A percentile compares a stretch with the other conserved stretches of the same genome.
Conservation (phyloP, 1,140 invertebrate genomes). For the Meloidogyne chitwoodi region DNA sequence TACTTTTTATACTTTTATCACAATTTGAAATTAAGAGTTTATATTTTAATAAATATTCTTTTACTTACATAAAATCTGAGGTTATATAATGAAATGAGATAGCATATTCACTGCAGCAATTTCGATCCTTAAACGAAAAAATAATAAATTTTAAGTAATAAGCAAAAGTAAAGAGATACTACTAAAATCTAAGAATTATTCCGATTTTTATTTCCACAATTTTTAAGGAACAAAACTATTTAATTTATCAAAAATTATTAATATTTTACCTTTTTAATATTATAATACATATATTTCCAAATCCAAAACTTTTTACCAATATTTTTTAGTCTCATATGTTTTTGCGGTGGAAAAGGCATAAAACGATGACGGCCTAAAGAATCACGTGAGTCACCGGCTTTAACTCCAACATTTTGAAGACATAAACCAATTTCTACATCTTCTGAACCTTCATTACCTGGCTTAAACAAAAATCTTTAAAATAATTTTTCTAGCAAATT, state of each 20-base stretch:
- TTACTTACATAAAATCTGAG: constrained; percentile 67
- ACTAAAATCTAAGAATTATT: too few species aligned
- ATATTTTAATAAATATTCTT: too few species aligned
- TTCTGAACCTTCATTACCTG: constrained; percentile 75
- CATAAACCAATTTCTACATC: constrained; percentile 91
- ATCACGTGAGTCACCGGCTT: constrained; percentile 80
- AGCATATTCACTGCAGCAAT: constrained; percentile 90
- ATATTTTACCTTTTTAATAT: constrained; percentile 71
- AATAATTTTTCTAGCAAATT: too few species aligned
- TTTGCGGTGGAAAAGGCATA: constrained; percentile 85
- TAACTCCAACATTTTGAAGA: constrained; percentile 77
- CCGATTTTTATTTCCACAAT: too few species aligned
- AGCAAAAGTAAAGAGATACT: too few species aligned
- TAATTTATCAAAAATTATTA: too few species aligned
- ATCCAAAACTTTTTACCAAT: constrained; percentile 78
- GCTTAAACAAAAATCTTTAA: too few species aligned
- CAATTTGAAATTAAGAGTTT: constrained; percentile 66
- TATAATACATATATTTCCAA: constrained; percentile 88
- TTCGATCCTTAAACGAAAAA: constrained; percentile 76
- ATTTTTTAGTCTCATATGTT: constrained; percentile 81
- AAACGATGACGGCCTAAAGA: constrained; percentile 77
- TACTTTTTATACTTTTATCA: too few species aligned
- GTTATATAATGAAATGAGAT: constrained; percentile 92
- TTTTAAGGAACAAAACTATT: too few species aligned
- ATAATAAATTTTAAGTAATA: too few species aligned